Evolutionary conservation across 2,113 vertebrate genomes (phyloP).

Genomic region (Cephalopterus ornatus): DNA sequence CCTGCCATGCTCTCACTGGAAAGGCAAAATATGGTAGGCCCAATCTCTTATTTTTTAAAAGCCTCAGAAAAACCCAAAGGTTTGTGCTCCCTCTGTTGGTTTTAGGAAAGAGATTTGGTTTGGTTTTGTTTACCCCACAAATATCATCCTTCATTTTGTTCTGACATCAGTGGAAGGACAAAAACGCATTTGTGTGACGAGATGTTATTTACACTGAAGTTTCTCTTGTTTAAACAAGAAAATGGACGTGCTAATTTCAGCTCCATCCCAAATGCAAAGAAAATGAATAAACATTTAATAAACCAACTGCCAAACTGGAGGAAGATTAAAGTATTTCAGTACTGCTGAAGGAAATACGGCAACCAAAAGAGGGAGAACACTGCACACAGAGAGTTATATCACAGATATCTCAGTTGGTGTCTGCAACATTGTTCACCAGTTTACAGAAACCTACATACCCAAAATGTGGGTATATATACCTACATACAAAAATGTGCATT

Average conservation of each 20-base stretch:
- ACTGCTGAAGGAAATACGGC: background rate
- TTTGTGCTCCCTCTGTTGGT: slow-evolving; percentile 71
- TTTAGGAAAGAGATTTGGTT: slow-evolving; percentile 35
- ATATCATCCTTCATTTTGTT: slow-evolving; percentile 40
- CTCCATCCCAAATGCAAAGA: slow-evolving; percentile 46
- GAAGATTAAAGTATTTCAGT: slow-evolving; percentile 45
- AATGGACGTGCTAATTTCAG: slow-evolving; percentile 56
- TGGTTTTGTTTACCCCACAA: slow-evolving; percentile 20
- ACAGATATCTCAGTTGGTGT: background rate
- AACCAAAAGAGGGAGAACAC: background rate
- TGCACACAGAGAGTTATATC: background rate
- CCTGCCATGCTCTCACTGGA: background rate
- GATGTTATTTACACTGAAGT: slow-evolving; percentile 41
- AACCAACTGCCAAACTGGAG: slow-evolving; percentile 45
- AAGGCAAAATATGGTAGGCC: slow-evolving; percentile 7
- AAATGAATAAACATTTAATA: slow-evolving; percentile 52
- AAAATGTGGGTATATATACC: no score
- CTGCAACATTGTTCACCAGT: background rate
- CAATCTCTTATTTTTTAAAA: background rate
- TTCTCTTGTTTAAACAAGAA: slow-evolving; percentile 56
- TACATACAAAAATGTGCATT: rapidly evolving
- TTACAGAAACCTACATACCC: background rate
- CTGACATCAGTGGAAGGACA: slow-evolving; percentile 8
- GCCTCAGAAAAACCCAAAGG: background rate
- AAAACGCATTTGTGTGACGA: background rate